Conservation (phyloP, 2,113 vertebrate genomes). For the Setophaga kirtlandii region DNA sequence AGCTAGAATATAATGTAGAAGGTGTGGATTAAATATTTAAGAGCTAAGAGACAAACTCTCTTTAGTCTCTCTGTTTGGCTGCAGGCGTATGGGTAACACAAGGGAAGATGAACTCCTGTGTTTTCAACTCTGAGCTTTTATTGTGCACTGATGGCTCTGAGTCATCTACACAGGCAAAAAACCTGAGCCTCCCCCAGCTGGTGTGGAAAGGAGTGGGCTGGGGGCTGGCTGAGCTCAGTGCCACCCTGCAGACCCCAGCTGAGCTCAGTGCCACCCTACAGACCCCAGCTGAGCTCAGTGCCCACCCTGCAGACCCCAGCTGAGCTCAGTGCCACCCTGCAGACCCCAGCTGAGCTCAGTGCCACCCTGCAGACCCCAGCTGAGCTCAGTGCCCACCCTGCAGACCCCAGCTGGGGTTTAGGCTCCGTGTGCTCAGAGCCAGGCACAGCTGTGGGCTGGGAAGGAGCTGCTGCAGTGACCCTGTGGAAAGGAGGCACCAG, state of each 20-base stretch:
- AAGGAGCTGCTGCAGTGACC: not conserved
- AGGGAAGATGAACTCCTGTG: not conserved
- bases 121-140: not conserved
- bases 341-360: not conserved
- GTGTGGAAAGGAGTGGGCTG: not conserved
- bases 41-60: not conserved
- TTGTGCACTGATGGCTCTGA: not conserved
- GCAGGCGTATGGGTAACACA: not conserved
- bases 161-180: not conserved
- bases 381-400: too few species aligned
- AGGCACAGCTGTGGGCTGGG: not conserved
- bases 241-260: not conserved
- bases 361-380: too few species aligned
- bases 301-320: too few species aligned
- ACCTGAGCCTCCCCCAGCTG: not conserved
- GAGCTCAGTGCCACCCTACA: not conserved
- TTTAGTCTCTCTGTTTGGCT: not conserved
- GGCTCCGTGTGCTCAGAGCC: not conserved
- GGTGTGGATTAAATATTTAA: conserved; percentile 48
- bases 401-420: not conserved
- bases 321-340: fast-evolving
- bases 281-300: not conserved
- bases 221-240: not conserved
- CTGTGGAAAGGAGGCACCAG: not conserved
- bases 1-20: conserved; percentile 8